Conservation (phyloP, 2,113 vertebrate species). For the Natator depressus region DNA sequence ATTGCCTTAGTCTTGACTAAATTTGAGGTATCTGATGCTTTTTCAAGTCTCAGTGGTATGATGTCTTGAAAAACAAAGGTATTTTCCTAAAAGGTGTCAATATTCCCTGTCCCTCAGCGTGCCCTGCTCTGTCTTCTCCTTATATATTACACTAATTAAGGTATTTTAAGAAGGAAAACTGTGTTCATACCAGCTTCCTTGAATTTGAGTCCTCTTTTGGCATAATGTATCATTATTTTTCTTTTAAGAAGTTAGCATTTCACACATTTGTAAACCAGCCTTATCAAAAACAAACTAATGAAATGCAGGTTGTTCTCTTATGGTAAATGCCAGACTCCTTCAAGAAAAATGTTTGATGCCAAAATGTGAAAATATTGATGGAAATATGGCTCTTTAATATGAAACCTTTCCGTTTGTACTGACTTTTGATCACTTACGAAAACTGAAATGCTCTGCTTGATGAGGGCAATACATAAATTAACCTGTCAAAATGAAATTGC, state of each 20-base stretch:
- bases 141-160: background rate
- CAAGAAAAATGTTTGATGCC: conserved; percentile 16
- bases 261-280: conserved; percentile 6
- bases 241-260: background rate
- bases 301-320: conserved; percentile 19
- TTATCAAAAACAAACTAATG: conserved; percentile 9
- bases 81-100: background rate
- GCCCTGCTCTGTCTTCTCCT: background rate
- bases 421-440: background rate
- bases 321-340: background rate
- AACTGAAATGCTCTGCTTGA: background rate
- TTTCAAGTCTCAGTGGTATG: accelerated
- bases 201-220: background rate
- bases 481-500: background rate
- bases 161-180: background rate
- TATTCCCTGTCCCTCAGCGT: background rate
- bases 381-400: background rate
- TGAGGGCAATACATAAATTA: background rate
- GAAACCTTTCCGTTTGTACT: background rate
- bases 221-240: background rate
- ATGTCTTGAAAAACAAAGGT: background rate
- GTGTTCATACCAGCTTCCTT: background rate
- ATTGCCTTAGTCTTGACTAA: background rate
- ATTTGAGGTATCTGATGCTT: background rate
- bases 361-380: conserved; percentile 21